Evolutionary conservation across 2,113 vertebrate species (phyloP), one percentile per base, ranked within the genome.

Genomic region (Gymnobelideus leadbeateri): DNA sequence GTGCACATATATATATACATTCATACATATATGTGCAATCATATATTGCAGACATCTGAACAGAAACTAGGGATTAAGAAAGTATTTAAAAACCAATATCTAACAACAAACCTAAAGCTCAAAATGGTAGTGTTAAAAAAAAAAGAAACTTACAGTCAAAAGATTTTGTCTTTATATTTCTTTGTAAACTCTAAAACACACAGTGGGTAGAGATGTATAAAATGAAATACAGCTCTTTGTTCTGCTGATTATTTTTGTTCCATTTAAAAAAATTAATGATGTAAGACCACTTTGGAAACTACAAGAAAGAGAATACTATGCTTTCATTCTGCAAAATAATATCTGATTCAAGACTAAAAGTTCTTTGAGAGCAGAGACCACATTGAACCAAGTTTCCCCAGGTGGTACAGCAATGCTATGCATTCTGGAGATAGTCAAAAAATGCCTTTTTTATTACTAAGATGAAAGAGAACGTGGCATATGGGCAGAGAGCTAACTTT

Each of bases 101-200:
- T 95, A 50, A 51, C 55, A 94, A 91, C 57, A 28, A 95, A 51
- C 92, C 84, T 51, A 9, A 94, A 93, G n/a, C 14, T 91, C 51
- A 53, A 92, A 54, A 61, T 2, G 23, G 21, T 21, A 84, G 19
- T 84, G 12, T 51, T 49, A 21, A 51, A 90, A 93, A 93, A 95
- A 93, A 93, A 95, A 92, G n/a, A 95, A 68, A 89, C 24, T 89
- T 31, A 46, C 19, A 11, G 52, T 68, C 55, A 93, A 51, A 84
- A 97, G 43, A 94, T 77, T 90, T 93, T 61, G 10, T 57, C 89
- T 94, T 95, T 93, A 95, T 95, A 93, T 92, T 89, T 96, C 49
- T 61, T 31, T 50, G n/a, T 1, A 50, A 57, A 46, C 93, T 94
- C 84, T 92, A 90, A 96, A 96, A 95, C 90, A 91, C 77, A 97